Evolutionary conservation across 64 coral and sea anemone genomes (phyloP).

Genomic region (Pocillopora verrucosa): DNA sequence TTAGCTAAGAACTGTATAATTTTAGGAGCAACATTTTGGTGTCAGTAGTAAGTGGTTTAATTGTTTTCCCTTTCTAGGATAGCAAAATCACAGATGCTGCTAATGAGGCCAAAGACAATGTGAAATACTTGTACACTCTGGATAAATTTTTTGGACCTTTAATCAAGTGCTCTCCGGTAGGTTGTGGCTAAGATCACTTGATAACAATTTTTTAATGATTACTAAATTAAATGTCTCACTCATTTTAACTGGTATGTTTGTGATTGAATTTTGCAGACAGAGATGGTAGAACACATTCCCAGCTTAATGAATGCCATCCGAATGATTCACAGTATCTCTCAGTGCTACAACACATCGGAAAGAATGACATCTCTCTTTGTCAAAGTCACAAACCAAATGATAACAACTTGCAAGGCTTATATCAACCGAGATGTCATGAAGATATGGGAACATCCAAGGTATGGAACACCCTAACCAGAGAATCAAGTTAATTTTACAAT

Average conservation of each 20-base stretch:
- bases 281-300: constrained; percentile 92
- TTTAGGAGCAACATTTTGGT: neutral
- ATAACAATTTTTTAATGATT: no score
- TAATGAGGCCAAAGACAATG: constrained; percentile 98
- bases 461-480: neutral
- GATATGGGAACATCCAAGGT: constrained; percentile 97
- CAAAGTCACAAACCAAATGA: constrained; percentile 99
- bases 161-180: constrained; percentile 93
- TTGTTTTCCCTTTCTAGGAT: constrained; percentile 54
- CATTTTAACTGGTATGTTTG: neutral
- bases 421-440: constrained; percentile 83
- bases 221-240: no score
- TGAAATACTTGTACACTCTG: constrained; percentile 95
- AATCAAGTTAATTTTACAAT: neutral
- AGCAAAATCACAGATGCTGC: constrained; percentile 96
- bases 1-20: neutral
- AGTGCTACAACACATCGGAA: constrained; percentile 98
- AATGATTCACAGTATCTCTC: constrained; percentile 96
- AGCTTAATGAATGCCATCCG: constrained; percentile 95
- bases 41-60: neutral
- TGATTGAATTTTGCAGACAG: constrained; percentile 55
- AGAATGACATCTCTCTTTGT: constrained; percentile 98
- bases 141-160: constrained; percentile 98
- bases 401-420: constrained; percentile 96
- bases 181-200: no score